A percentile compares a stretch with the other conserved stretches of the same genome.
These are phyloP conservation scores for Ciconia stormi DNA, from an alignment of 2,113 vertebrate species.

Conservation along the genomic window DNA sequence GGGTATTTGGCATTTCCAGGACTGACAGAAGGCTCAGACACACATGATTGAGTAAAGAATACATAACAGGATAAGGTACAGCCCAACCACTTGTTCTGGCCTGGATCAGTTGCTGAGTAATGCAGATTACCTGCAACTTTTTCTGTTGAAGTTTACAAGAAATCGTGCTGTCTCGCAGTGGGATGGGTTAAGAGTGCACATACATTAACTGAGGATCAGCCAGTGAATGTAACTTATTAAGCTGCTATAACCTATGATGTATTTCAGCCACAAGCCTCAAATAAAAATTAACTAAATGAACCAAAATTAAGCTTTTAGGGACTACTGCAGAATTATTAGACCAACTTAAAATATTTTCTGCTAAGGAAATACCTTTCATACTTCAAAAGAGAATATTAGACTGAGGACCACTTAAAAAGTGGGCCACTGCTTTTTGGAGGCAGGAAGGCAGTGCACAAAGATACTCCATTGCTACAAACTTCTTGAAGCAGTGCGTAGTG, in stretches of 20 bases:
- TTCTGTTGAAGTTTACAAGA: background rate
- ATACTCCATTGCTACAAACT: background rate
- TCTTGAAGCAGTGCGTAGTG: background rate
- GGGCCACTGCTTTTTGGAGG: background rate
- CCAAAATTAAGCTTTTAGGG: background rate
- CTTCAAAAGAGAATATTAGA: background rate
- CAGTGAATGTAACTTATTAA: background rate
- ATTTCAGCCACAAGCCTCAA: background rate
- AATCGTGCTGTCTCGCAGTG: background rate
- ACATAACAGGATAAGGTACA: background rate
- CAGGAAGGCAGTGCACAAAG: background rate
- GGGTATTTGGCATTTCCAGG: background rate
- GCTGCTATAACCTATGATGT: background rate
- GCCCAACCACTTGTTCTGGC: background rate
- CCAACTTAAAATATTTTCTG: background rate
- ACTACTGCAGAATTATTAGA: background rate
- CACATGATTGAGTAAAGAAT: rapidly evolving
- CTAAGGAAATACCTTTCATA: background rate
- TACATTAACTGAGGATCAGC: background rate
- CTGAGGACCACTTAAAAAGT: background rate
- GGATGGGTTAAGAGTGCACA: background rate
- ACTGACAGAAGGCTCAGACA: background rate
- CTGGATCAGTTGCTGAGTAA: background rate
- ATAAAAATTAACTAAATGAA: background rate
- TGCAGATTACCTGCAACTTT: background rate